Base-by-base conservation (phyloP, 2,113 vertebrate genomes). In the Neodontobutis hainanensis region DNA sequence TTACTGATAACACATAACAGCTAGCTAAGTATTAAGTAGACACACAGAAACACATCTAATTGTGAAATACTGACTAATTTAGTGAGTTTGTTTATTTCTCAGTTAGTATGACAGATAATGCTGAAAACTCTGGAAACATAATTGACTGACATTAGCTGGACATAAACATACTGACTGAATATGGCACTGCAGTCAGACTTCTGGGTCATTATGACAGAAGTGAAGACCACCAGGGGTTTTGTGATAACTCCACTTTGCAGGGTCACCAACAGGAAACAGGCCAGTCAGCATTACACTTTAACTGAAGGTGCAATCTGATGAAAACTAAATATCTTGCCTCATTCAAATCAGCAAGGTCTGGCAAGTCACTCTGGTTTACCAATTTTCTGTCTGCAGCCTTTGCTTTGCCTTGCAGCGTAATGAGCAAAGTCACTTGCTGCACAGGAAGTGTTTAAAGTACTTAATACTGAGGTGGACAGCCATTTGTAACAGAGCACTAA, bases 401-500 rank as follows among this genome's bases (percentile, higher is more conserved):
- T 16, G 58, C 10, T 62, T 36, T 79, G 75, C 61, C 73, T 75
- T 75, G 75, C 74, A 86, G 75, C 72, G 55, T 15, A 48, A 38
- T 35, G 49, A 63, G 71, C 51, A 77, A 77, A 82, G 82, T 58
- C 68, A 74, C 76, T 82, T 68, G 60, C 49, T 74, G 58, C 60
- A 67, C 81, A 79, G 78, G 80, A 87, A 85, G 81, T 65, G 84
- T 65, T 70, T 80, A 69, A 14, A 34, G 45, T 44, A 64, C 61
- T 70, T 83, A 85, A 88, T 77, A 59, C 40, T 59, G 45, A 52
- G 27, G 58, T 72, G 40, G 36, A 65, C 58, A 5, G 40, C 48
- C 36, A 73, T 78, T 3, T 53, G 49, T 51, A 34, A 67, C 12
- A 3, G 15, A 64, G 7, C 2, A 40, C 35, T 15, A 40, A 15